Percentiles rank a stretch among this genome's conserved stretches.
phyloP scores from a whole-genome alignment of 1,140 invertebrate genomes.

The Hyles vespertilio region DNA sequence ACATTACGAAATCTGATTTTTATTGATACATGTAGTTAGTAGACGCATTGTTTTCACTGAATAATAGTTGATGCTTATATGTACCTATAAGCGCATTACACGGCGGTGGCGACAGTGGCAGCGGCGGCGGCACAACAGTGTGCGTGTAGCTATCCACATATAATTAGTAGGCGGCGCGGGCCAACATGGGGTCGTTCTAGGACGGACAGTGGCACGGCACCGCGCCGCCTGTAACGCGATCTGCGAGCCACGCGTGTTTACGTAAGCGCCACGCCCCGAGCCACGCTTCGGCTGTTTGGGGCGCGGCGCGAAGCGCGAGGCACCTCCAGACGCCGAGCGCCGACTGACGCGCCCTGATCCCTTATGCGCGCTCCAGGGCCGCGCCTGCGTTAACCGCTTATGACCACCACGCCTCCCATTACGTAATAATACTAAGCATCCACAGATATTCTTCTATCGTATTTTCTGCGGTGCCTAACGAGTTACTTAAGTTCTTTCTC shows the following conservation, averaged over 20 bases:
- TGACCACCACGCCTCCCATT: conserved; percentile 50
- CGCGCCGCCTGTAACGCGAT: conserved; percentile 45
- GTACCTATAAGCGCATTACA: conserved; percentile 67
- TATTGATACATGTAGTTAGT: no score
- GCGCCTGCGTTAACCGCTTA: conserved; percentile 31
- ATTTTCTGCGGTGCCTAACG: neutral
- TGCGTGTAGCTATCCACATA: conserved; percentile 54
- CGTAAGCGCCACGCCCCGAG: conserved; percentile 75
- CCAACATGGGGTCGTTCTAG: conserved; percentile 65
- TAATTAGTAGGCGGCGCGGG: conserved; percentile 55
- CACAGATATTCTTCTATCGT: conserved; percentile 23
- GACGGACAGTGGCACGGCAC: conserved; percentile 63
- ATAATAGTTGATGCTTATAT: neutral
- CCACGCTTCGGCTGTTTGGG: conserved; percentile 67
- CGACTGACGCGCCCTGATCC: conserved; percentile 64
- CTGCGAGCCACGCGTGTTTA: conserved; percentile 64
- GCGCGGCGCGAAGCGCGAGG: conserved; percentile 67
- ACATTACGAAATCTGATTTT: no score
- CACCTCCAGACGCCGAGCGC: conserved; percentile 69
- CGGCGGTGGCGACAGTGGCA: conserved; percentile 54
- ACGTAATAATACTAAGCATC: conserved; percentile 56
- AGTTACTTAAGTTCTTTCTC: neutral
- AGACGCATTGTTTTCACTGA: no score
- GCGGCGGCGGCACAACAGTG: conserved; percentile 59
- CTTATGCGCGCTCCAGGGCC: conserved; percentile 13